Base-by-base conservation (phyloP, 2,113 vertebrate species). In the Brachirus orientalis region DNA sequence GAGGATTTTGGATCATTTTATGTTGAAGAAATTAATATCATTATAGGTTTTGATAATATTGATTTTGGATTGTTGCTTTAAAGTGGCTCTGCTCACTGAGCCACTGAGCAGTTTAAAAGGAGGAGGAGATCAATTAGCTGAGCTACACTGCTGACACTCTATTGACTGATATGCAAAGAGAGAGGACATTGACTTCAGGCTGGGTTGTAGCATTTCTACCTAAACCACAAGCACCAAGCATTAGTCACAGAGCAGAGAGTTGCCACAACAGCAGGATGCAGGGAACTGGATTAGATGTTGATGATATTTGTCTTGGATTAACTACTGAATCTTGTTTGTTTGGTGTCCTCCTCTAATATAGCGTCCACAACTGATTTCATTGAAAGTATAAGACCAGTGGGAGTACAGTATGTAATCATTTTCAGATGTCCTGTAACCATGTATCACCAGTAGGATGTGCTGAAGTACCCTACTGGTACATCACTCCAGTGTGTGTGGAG, bases 81-180 rank as follows among this genome's bases (percentile, higher is more conserved):
- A 28, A 74, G 33, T 60, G 38, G 54, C 57, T 48, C 22, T 50
- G 57, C 80, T 82, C 73, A 80, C 65, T 71, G 85, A 85, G 74
- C 82, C 19, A 10, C 4, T 1, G 48, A 61, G 28, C 45, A 13
- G 53, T 79, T 76, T 52, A 76, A 72, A 74, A 58, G 63, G 45
- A 68, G 82, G 72, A 76, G 74, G 64, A 64, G 72, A 89, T 92
- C 79, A 88, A 88, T 89, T 85, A 84, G 69, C 46, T 36, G 38
- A 70, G 72, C 77, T 65, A 79, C 82, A 52, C 58, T 82, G 75
- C 82, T 80, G 67, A 82, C 57, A 57, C 75, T 28, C 0, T 68
- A 78, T 79, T 76, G 77, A 88, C 71, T 85, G 63, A 80, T 88
- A 82, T 84, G 62, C 76, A 83, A 83, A 78, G 74, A 59, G 48